phyloP scores from a whole-genome alignment of 2,113 vertebrate species.

The Prietella phreatophila region DNA sequence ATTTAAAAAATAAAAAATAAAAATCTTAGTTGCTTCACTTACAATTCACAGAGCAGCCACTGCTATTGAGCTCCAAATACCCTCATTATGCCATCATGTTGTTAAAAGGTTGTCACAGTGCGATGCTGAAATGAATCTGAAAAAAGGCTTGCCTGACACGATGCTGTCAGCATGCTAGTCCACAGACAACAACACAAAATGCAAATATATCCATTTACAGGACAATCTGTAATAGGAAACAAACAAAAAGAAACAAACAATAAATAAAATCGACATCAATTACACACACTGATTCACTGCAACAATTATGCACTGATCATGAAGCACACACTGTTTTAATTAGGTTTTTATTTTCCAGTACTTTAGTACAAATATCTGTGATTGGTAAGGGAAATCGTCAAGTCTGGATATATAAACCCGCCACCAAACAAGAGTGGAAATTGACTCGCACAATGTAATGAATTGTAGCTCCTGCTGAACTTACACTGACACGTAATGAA shows the following conservation, averaged over 20 bases:
- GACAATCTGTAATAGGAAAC: constrained; percentile 26
- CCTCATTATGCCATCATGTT: constrained; percentile 11
- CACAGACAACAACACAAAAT: constrained; percentile 28
- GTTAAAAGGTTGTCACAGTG: background rate
- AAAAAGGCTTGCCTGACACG: constrained; percentile 13
- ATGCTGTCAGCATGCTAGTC: constrained; percentile 2
- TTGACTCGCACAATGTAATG: constrained; percentile 54
- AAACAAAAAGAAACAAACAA: background rate
- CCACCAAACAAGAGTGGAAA: constrained; percentile 30
- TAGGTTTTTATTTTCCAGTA: constrained; percentile 30
- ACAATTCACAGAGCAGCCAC: constrained; percentile 17
- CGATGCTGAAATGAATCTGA: constrained; percentile 4
- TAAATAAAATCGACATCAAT: constrained; percentile 52
- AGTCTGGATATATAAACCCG: constrained; percentile 28
- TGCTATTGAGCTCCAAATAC: background rate
- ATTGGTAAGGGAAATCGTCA: constrained; percentile 14
- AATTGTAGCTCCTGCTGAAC: constrained; percentile 60
- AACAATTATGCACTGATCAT: constrained; percentile 56
- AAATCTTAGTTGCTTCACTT: constrained; percentile 19
- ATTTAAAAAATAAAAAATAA: background rate
- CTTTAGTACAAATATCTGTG: constrained; percentile 10
- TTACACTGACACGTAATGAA: constrained; percentile 61
- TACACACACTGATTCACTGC: constrained; percentile 50
- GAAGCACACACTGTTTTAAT: constrained; percentile 54
- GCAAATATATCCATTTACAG: constrained; percentile 50